Evolutionary conservation across 2,888 invertebrate genomes (phyloP).

Genomic region (Saturnia japonica): DNA sequence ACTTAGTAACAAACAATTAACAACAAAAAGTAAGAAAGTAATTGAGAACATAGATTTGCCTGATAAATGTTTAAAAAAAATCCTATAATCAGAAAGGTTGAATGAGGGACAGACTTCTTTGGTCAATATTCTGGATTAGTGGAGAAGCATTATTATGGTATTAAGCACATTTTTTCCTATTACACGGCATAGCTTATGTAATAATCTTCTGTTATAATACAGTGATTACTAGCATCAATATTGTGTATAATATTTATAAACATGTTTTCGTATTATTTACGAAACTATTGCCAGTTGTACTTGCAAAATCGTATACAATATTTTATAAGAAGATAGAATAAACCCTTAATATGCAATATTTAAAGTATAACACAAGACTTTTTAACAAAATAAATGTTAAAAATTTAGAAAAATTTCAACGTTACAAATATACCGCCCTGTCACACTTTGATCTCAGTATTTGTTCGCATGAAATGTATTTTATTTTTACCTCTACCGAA

Average conservation of each 20-base stretch:
- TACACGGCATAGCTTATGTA: not conserved
- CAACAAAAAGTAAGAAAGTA: no score
- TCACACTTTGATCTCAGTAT: constrained; percentile 51
- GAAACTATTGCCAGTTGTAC: not conserved
- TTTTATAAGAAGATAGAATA: no score
- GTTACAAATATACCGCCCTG: not conserved
- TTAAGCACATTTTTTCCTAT: not conserved
- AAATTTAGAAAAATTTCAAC: not conserved
- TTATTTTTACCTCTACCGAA: not conserved
- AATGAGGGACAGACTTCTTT: not conserved
- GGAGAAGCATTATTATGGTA: not conserved
- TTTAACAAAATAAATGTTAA: no score
- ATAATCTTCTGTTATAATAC: not conserved
- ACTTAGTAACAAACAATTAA: no score
- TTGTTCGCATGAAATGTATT: constrained; percentile 44
- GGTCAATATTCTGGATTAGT: not conserved
- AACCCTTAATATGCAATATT: no score
- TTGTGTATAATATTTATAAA: not conserved
- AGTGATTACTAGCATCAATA: not conserved
- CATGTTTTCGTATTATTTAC: not conserved
- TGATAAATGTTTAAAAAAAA: not conserved
- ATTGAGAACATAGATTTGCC: no score
- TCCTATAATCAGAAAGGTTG: not conserved
- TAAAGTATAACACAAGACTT: no score
- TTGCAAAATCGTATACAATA: no score